Conservation (phyloP, 2,113 vertebrate genomes). For the Trachemys scripta region DNA sequence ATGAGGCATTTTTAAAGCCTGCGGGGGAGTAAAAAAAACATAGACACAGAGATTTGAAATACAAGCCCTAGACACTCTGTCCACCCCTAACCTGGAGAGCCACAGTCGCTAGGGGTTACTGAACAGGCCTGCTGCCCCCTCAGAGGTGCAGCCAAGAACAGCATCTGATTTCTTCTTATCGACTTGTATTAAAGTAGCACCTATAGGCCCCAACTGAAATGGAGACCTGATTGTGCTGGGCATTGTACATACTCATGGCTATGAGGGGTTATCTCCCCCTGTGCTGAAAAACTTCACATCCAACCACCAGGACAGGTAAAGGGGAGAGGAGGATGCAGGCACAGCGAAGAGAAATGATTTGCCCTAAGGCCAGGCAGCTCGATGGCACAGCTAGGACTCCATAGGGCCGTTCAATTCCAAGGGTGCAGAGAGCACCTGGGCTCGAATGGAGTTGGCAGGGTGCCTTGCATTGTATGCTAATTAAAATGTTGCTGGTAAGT, state of each 20-base stretch:
- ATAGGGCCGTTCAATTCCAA: no score
- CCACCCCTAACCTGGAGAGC: conserved; percentile 23
- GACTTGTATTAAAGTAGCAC: conserved; percentile 36
- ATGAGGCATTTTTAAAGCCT: conserved; percentile 45
- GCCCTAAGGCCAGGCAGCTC: no score
- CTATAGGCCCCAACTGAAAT: background rate
- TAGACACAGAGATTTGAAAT: conserved; percentile 23
- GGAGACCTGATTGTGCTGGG: background rate
- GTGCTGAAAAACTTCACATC: background rate
- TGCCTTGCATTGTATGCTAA: no score
- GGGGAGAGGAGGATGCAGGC: background rate
- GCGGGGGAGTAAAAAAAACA: conserved; percentile 38
- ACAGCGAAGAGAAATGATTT: background rate
- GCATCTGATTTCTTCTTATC: background rate
- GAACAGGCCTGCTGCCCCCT: conserved; percentile 47
- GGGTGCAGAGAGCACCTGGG: no score
- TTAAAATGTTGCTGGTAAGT: no score
- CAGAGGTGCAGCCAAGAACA: background rate
- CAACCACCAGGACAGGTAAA: background rate
- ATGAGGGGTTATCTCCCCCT: background rate
- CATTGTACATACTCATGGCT: background rate
- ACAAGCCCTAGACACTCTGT: conserved; percentile 39
- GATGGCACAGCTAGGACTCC: background rate
- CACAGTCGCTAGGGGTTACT: background rate
- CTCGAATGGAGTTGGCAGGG: no score